A percentile compares a stretch with the other conserved stretches of the same genome.
Conservation (phyloP, 1,140 invertebrate species). For the Drosophila athabasca region DNA sequence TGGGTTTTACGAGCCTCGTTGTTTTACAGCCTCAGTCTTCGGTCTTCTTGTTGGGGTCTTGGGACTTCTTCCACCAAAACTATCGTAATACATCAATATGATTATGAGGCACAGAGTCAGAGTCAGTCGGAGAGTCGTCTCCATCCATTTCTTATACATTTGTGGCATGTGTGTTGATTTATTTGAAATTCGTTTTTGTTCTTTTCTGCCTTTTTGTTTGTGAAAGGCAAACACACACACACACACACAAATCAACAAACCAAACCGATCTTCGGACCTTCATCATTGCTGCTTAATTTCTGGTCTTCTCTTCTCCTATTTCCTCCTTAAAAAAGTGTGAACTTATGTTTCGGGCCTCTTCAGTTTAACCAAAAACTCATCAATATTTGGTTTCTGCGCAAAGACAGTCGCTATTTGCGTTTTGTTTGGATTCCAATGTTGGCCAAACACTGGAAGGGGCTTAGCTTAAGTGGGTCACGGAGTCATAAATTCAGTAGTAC, state of each 20-base stretch:
- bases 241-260: slow-evolving; percentile 7
- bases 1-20: slow-evolving; percentile 57
- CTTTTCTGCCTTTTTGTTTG: slow-evolving; percentile 59
- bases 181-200: slow-evolving; percentile 63
- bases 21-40: slow-evolving; percentile 47
- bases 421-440: slow-evolving; percentile 11
- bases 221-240: slow-evolving; percentile 59
- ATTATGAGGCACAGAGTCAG: slow-evolving; percentile 61
- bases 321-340: slow-evolving; percentile 27
- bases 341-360: slow-evolving; percentile 22
- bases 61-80: slow-evolving; percentile 56
- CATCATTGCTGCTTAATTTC: slow-evolving; percentile 41
- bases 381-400: slow-evolving; percentile 40
- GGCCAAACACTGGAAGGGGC: neutral
- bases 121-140: slow-evolving; percentile 24
- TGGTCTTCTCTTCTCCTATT: neutral
- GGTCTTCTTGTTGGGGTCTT: slow-evolving; percentile 16
- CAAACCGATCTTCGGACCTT: slow-evolving; percentile 28
- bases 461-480: slow-evolving; percentile 12
- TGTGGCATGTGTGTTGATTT: slow-evolving; percentile 76
- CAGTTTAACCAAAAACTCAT: slow-evolving; percentile 40
- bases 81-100: slow-evolving; percentile 78
- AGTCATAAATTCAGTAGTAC: no score
- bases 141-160: slow-evolving; percentile 29
- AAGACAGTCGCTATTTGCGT: slow-evolving; percentile 5